Evolutionary conservation across 2,113 vertebrate species (phyloP).

Genomic region (Protomyctophum bolini): DNA sequence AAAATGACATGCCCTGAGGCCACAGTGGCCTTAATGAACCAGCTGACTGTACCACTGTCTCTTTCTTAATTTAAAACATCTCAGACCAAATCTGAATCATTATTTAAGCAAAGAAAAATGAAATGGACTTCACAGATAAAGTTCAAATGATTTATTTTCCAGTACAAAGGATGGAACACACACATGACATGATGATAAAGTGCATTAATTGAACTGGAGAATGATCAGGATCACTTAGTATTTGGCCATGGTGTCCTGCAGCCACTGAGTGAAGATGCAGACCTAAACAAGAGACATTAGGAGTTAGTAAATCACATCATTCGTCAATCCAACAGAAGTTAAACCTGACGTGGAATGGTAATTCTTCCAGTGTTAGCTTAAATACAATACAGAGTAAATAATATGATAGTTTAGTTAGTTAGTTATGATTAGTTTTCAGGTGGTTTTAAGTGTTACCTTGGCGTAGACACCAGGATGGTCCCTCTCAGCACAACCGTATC

Average conservation of each 20-base stretch:
- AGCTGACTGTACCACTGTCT: too few relatives aligned
- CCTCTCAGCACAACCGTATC: conserved; percentile 76
- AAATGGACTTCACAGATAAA: not conserved
- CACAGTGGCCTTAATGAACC: too few relatives aligned
- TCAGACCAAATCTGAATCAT: too few relatives aligned
- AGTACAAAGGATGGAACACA: conserved; percentile 25
- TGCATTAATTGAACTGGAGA: conserved; percentile 20
- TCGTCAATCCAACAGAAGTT: too few relatives aligned
- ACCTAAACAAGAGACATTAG: conserved; percentile 44
- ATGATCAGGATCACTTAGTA: conserved; percentile 49
- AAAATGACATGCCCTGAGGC: too few relatives aligned
- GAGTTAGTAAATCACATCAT: not conserved
- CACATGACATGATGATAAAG: conserved; percentile 16
- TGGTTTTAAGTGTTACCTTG: conserved; percentile 63
- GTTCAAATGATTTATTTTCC: conserved; percentile 46
- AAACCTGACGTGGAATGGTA: too few relatives aligned
- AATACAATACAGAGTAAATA: too few relatives aligned
- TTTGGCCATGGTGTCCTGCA: conserved; percentile 60
- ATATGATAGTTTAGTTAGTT: too few relatives aligned
- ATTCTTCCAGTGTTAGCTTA: too few relatives aligned
- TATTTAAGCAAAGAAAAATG: not conserved
- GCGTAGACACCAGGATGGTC: conserved; percentile 81
- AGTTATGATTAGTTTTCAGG: too few relatives aligned
- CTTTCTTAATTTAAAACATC: too few relatives aligned
- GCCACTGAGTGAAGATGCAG: conserved; percentile 69